Percentiles rank a stretch among this genome's conserved stretches.
Conservation (phyloP, 2,113 vertebrate species). For the Caracal caracal region DNA sequence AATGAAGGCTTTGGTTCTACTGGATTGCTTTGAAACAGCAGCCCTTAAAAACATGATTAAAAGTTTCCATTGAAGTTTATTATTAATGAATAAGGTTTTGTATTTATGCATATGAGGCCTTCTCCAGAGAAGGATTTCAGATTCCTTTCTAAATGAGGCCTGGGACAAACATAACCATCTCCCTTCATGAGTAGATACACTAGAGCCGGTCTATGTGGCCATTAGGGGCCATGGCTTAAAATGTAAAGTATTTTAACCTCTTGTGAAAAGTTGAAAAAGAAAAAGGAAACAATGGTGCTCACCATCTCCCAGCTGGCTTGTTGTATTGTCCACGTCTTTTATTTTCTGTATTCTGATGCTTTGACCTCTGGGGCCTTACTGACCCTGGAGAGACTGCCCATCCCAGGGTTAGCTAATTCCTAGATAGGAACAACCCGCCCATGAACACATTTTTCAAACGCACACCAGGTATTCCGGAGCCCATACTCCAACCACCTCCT, state of each 20-base stretch:
- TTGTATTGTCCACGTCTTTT: neutral
- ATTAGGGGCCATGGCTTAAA: neutral
- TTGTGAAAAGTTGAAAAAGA: neutral
- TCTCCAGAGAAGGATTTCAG: conserved; percentile 51
- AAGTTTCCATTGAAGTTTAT: conserved; percentile 61
- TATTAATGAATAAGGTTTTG: conserved; percentile 75
- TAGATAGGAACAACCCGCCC: neutral
- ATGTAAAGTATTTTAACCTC: conserved; percentile 24
- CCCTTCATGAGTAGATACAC: neutral
- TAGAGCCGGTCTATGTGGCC: neutral
- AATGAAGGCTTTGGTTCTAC: conserved; percentile 71
- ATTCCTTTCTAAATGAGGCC: conserved; percentile 46
- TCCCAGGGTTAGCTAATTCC: neutral
- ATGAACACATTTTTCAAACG: neutral
- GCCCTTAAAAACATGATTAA: conserved; percentile 65
- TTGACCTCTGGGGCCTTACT: neutral
- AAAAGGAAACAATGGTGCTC: neutral
- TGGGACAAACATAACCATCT: neutral
- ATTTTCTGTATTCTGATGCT: neutral
- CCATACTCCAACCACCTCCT: neutral
- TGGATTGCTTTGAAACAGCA: conserved; percentile 53
- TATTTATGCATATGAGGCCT: conserved; percentile 69
- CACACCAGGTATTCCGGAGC: neutral
- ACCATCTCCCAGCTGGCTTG: neutral
- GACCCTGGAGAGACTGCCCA: neutral